phyloP scores from a whole-genome alignment of 2,797 vertebrate species.

The Pangasius djambal region DNA sequence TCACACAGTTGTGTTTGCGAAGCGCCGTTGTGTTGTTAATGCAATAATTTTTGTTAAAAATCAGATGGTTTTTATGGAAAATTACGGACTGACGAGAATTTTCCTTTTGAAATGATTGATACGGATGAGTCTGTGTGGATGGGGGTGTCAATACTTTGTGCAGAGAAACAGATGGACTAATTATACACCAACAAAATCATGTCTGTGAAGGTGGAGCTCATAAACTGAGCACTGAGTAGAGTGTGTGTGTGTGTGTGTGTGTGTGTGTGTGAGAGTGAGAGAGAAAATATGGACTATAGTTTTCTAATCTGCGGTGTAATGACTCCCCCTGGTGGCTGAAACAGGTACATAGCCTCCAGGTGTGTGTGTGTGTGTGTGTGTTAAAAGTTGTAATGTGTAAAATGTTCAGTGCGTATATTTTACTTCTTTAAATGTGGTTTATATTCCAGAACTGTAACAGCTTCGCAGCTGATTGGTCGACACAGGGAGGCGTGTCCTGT shows the following conservation, averaged over 20 bases:
- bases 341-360: too few relatives aligned
- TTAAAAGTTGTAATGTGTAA: not conserved
- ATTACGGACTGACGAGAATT: not conserved
- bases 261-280: not conserved
- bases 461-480: not conserved
- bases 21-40: not conserved
- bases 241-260: not conserved
- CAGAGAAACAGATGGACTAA: not conserved
- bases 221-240: not conserved
- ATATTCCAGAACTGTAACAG: not conserved
- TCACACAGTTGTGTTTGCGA: conserved; percentile 34
- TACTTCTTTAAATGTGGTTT: not conserved
- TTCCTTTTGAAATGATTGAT: not conserved
- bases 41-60: not conserved
- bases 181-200: not conserved
- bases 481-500: not conserved
- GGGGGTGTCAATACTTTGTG: not conserved
- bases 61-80: not conserved
- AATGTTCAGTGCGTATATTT: not conserved
- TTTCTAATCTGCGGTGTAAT: not conserved
- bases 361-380: not conserved
- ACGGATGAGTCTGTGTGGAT: not conserved
- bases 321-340: not conserved
- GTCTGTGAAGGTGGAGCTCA: not conserved
- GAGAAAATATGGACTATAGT: not conserved